phyloP scores from a whole-genome alignment of 2,113 vertebrate species.

The Psettodes erumei region DNA sequence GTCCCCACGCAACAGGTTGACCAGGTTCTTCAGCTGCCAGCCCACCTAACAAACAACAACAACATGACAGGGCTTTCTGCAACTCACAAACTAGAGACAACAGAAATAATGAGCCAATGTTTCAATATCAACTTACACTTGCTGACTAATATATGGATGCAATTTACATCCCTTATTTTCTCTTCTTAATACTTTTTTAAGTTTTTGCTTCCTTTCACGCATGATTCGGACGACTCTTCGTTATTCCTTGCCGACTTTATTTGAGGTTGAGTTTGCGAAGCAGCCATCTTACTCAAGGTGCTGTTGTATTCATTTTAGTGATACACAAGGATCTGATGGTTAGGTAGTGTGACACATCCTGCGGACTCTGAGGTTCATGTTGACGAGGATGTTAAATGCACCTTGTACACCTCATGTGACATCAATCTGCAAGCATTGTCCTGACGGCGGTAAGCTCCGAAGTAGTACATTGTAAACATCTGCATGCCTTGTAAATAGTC shows the following conservation, averaged over 20 bases:
- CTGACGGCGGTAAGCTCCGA: conserved; percentile 22
- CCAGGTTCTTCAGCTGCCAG: conserved; percentile 86
- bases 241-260: not conserved
- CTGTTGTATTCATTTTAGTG: conserved; percentile 4
- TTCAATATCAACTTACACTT: not conserved
- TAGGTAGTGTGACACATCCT: not conserved
- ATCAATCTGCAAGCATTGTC: conserved; percentile 23
- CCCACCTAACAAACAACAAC: conserved; percentile 76
- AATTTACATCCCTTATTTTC: not conserved
- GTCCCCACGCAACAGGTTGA: conserved; percentile 83
- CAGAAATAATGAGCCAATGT: not conserved
- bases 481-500: conserved; percentile 55
- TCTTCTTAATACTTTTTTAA: not conserved
- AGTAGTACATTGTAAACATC: conserved; percentile 36
- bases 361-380: conserved; percentile 5
- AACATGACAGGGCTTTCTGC: conserved; percentile 7
- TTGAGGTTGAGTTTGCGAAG: not conserved
- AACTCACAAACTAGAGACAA: conserved; percentile 7
- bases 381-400: conserved; percentile 27
- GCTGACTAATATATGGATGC: not conserved
- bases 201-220: not conserved
- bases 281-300: not conserved
- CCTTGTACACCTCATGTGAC: conserved; percentile 32
- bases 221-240: not conserved
- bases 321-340: not conserved